Base-by-base conservation (phyloP, 2,888 invertebrate species). In the Loripinus fragilis region DNA sequence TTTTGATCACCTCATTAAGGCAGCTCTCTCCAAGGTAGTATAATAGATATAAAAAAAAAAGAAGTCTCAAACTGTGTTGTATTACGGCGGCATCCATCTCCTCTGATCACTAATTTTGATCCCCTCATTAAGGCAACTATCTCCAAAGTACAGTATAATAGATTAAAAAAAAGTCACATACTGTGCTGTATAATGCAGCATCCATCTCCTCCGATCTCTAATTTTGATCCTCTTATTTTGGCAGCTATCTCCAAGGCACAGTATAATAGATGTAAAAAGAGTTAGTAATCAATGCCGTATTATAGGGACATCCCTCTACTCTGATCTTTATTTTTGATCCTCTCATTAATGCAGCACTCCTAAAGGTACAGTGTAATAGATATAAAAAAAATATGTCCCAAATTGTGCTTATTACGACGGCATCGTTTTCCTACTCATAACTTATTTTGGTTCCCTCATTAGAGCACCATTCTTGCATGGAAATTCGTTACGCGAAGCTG, bases 41-140 rank as follows among this genome's bases (percentile, higher is more conserved):
- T 95, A 20, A 20, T 20, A 48, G n/a, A 10, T n/a, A n/a, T n/a
- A n/a, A n/a, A n/a, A n/a, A n/a, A 97, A 3, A 94, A 95, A 30
- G 97, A 98, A 89, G 99, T 98, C 94, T 97, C 99, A 0, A 98
- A 98, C 93, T 98, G 97, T 93, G 98, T 99, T 0, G 95, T 99
- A 93, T 94, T 99, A 48, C 95, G 99, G 78, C 95, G 99, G 10
- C 99, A 99, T 95, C 99, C 99, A 0, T 95, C 96, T 55, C 93
- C 94, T 0, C 97, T 98, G 0, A 95, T 96, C 15, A 95, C 93
- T 30, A 94, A 94, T 89, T 94, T 95, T 35, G 96, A 97, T 86
- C 97, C 97, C 0, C 94, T 98, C 15, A 94, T 98, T 28, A 96
- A 96, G 92, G 97, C 97, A 17, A 97, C 96, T 7, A 78, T 82